Conservation (phyloP, 2,113 vertebrate species). For the Phoenicopterus ruber region DNA sequence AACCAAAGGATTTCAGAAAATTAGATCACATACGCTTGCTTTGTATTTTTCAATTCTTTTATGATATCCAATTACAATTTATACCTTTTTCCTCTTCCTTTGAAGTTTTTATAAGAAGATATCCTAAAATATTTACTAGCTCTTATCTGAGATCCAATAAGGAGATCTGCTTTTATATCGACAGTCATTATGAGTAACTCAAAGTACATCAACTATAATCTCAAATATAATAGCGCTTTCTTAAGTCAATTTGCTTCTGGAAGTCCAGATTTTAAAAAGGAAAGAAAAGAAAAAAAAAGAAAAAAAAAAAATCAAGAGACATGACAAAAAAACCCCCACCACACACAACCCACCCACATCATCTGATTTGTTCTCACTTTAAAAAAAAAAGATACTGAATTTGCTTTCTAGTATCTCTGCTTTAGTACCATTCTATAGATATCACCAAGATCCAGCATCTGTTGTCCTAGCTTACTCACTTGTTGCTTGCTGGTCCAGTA, state of each 20-base stretch:
- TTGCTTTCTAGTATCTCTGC: neutral
- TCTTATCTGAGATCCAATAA: neutral
- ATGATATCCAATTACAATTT: neutral
- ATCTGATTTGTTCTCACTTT: neutral
- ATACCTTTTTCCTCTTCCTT: neutral
- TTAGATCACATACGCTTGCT: neutral
- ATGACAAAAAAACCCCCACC: neutral
- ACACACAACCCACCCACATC: neutral
- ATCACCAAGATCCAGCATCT: neutral
- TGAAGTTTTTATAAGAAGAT: neutral
- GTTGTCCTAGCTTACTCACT: constrained; percentile 74
- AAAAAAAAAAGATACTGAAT: neutral
- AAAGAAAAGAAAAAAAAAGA: no score
- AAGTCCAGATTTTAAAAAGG: neutral
- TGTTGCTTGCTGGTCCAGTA: constrained; percentile 92
- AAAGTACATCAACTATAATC: neutral
- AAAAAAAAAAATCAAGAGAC: neutral
- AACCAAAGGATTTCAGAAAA: neutral
- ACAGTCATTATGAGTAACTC: neutral
- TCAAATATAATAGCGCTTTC: neutral
- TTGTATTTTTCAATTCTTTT: neutral
- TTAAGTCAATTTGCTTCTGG: neutral
- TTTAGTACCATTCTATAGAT: neutral
- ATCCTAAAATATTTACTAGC: neutral
- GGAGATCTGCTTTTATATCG: neutral